Conservation (phyloP, 2,888 invertebrate genomes). For the Entomobrya multifasciata region DNA sequence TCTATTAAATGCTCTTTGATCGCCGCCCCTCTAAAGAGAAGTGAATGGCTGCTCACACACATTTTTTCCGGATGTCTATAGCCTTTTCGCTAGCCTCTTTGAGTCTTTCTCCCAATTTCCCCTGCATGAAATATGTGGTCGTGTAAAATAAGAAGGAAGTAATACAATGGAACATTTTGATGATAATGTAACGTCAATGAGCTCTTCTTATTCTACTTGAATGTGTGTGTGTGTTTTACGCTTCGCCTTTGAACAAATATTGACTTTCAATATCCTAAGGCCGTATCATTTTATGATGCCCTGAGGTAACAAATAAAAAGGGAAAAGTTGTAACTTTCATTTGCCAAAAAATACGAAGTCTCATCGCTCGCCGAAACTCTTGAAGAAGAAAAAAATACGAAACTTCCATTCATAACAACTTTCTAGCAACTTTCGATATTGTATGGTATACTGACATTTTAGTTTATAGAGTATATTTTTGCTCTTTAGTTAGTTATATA, state of each 20-base stretch:
- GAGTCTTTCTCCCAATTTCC: conserved; percentile 10
- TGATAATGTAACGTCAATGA: conserved; percentile 57
- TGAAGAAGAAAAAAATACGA: conserved; percentile 13
- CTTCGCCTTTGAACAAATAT: conserved; percentile 68
- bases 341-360: conserved; percentile 50
- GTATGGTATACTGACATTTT: conserved; percentile 7
- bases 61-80: not conserved
- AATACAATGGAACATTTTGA: conserved; percentile 29
- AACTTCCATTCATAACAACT: conserved; percentile 16
- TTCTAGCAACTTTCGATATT: conserved; percentile 46
- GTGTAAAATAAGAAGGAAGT: not conserved
- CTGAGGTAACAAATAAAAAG: conserved; percentile 65
- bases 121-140: not conserved
- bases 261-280: conserved; percentile 73
- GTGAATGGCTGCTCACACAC: not conserved
- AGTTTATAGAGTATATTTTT: too few species aligned
- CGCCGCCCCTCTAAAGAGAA: not conserved
- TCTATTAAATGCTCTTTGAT: conserved; percentile 30
- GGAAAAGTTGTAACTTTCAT: conserved; percentile 67
- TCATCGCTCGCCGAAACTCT: not conserved
- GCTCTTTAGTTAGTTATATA: not conserved
- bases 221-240: conserved; percentile 5
- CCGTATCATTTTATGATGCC: conserved; percentile 71
- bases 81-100: not conserved
- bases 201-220: conserved; percentile 16